phyloP scores from a whole-genome alignment of 2,888 invertebrate genomes.

The Rhimphoctona megacephalus region DNA sequence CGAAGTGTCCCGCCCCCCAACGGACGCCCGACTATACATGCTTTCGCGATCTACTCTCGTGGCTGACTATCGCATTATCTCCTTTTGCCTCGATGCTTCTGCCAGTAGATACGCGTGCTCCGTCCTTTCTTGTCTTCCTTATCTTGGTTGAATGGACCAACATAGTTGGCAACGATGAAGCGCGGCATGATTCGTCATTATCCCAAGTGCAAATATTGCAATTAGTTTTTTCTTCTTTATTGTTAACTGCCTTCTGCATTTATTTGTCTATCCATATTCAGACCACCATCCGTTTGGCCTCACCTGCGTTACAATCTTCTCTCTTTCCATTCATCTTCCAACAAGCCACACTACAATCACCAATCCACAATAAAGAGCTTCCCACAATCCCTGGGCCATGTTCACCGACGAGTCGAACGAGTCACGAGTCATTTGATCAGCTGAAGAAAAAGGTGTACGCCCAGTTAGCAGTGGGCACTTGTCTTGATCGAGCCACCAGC shows the following conservation, averaged over 20 bases:
- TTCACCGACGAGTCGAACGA: conserved; percentile 21
- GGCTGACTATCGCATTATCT: conserved; percentile 60
- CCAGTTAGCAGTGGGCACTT: conserved; percentile 57
- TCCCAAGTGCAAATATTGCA: conserved; percentile 2
- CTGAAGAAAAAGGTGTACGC: conserved; percentile 51
- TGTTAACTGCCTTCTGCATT: neutral
- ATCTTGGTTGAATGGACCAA: conserved; percentile 24
- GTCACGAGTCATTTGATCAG: conserved; percentile 45
- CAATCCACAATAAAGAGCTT: conserved; percentile 54
- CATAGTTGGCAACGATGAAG: conserved; percentile 22
- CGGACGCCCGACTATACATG: conserved; percentile 73
- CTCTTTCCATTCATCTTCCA: conserved; percentile 21
- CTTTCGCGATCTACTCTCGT: conserved; percentile 75
- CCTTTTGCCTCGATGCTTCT: conserved; percentile 31
- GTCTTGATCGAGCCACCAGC: conserved; percentile 37
- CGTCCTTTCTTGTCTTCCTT: conserved; percentile 14
- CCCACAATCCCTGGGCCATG: neutral
- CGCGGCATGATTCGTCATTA: conserved; percentile 24
- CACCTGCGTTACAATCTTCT: neutral
- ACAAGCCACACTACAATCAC: conserved; percentile 41
- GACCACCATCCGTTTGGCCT: neutral
- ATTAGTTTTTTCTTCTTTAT: conserved; percentile 15
- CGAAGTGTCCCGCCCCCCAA: conserved; percentile 79
- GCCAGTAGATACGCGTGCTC: conserved; percentile 37
- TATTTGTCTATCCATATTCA: conserved; percentile 45